These are phyloP conservation scores for Amphiduros pacificus DNA, from an alignment of 2,888 invertebrate species.

Conservation along the genomic window DNA sequence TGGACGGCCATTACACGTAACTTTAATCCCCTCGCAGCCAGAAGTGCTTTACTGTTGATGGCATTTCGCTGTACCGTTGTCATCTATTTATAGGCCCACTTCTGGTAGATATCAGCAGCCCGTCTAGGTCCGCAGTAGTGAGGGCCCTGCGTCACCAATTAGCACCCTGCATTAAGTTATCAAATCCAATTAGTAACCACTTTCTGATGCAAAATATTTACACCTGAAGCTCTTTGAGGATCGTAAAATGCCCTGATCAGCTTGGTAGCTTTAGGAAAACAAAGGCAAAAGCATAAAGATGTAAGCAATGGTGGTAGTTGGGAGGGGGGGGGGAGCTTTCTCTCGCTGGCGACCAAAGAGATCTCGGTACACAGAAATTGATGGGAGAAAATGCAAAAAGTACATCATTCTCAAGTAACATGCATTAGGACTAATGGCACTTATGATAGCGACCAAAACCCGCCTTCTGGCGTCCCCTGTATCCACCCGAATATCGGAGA, in stretches of 20 bases:
- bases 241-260: no score
- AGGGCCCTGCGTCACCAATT: no score
- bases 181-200: constrained; percentile 13
- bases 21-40: neutral
- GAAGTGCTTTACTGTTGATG: neutral
- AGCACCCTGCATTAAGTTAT: constrained; percentile 17
- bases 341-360: no score
- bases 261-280: no score
- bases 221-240: no score
- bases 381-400: constrained; percentile 17
- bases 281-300: no score
- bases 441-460: constrained; percentile 4
- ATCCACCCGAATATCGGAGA: constrained; percentile 14
- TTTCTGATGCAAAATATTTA: constrained; percentile 1
- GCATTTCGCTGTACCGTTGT: neutral
- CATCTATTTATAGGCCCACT: constrained; percentile 2
- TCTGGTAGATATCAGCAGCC: neutral
- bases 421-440: constrained; percentile 17
- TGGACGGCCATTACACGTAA: constrained; percentile 1
- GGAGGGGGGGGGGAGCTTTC: no score
- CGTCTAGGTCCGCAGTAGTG: constrained; percentile 2
- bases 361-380: constrained; percentile 8
- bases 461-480: neutral
- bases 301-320: no score
- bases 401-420: constrained; percentile 18